A percentile compares a stretch with the other conserved stretches of the same genome.
Evolutionary conservation across 2,888 invertebrate species (phyloP).

Genomic region (Leucania comma): DNA sequence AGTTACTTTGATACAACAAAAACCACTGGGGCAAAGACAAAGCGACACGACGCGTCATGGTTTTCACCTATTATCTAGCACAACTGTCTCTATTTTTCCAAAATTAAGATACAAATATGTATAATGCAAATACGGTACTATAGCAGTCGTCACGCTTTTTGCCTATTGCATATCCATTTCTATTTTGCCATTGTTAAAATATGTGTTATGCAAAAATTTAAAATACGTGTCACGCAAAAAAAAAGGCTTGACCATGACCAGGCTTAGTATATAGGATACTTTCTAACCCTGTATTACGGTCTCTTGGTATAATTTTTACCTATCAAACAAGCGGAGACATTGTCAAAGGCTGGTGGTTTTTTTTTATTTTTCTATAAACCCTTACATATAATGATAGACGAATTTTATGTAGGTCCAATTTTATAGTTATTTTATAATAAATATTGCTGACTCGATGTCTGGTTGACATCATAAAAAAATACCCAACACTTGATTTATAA

Average conservation of each 20-base stretch:
- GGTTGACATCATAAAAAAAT: conserved; percentile 24
- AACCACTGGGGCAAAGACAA: too few species aligned
- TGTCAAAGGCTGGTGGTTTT: background rate
- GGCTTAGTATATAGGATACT: background rate
- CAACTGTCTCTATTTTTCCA: too few species aligned
- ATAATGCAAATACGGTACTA: too few species aligned
- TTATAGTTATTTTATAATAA: conserved; percentile 11
- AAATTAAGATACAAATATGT: too few species aligned
- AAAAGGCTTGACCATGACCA: background rate
- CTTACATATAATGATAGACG: background rate
- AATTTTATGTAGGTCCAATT: conserved; percentile 10
- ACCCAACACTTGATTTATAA: conserved; percentile 34
- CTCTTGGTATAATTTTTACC: background rate
- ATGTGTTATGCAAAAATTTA: too few species aligned
- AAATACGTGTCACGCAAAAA: too few species aligned
- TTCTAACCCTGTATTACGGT: background rate
- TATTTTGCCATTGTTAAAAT: too few species aligned
- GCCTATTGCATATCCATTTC: too few species aligned
- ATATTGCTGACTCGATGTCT: conserved; percentile 32
- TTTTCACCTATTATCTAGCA: too few species aligned
- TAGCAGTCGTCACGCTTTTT: too few species aligned
- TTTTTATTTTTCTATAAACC: conserved; percentile 2
- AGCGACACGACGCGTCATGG: too few species aligned
- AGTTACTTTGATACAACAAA: background rate
- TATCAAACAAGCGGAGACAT: background rate